Conservation (phyloP, 2,888 invertebrate genomes). For the Synergus umbraculus region DNA sequence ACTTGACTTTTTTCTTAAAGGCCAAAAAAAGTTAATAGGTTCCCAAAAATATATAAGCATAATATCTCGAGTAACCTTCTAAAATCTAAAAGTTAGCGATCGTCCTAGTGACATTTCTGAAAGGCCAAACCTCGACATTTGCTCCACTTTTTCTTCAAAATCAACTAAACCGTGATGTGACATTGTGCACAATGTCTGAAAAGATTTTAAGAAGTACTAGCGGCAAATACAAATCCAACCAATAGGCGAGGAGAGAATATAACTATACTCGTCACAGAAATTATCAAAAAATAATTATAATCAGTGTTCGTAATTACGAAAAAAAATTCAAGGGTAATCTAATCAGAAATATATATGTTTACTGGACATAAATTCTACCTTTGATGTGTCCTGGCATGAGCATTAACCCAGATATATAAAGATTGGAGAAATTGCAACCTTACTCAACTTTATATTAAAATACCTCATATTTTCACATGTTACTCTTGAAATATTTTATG, state of each 20-base stretch:
- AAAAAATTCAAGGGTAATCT: not conserved
- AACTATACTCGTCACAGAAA: not conserved
- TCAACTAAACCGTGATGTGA: conserved; percentile 44
- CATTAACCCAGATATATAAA: not conserved
- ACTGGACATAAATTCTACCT: not conserved
- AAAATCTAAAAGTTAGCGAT: conserved; percentile 41
- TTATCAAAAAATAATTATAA: not conserved
- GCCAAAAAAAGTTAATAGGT: not conserved
- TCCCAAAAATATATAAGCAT: not conserved
- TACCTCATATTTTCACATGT: not conserved
- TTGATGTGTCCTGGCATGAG: not conserved
- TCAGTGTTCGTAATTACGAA: not conserved
- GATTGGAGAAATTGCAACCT: too few species aligned
- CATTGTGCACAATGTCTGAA: not conserved
- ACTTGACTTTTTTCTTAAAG: not conserved
- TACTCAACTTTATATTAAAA: not conserved
- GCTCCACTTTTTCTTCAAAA: conserved; percentile 51
- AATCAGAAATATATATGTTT: not conserved
- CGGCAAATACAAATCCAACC: too few species aligned
- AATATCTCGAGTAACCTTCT: conserved; percentile 25
- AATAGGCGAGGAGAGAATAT: not conserved
- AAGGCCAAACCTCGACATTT: conserved; percentile 66
- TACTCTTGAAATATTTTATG: too few species aligned
- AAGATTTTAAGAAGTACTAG: not conserved
- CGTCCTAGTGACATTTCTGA: conserved; percentile 62